Base-by-base conservation (phyloP, 2,113 vertebrate genomes). In the Chloropsis cyanopogon region DNA sequence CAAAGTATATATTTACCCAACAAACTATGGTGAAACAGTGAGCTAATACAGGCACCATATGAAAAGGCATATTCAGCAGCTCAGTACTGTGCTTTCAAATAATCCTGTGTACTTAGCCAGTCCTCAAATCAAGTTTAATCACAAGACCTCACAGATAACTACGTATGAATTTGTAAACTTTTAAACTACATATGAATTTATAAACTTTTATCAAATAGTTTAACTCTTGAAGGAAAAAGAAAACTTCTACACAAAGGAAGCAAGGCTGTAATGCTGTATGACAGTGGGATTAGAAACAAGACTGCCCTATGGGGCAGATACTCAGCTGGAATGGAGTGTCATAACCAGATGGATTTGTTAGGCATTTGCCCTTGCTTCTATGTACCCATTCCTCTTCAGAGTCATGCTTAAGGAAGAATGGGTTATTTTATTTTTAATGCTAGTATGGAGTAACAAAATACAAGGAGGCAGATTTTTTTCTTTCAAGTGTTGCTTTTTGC, bases 401-500 rank as follows among this genome's bases (percentile, higher is more conserved):
- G 44, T 47, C 31, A 31, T n/a, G 15, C 35, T 59, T 82, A 41
- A 60, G 33, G 56, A 72, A 92, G 90, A 95, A 92, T 68, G 72
- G 25, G 39, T 88, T 80, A 68, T 49, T 95, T 95, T 83, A 75
- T 88, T 93, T 93, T 92, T 94, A 83, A 88, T 57, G 39, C 56
- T 78, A 71, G 24, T 28, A 39, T 54, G 60, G 14, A 71, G 65
- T 56, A 87, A 42, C 59, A 87, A 92, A 95, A 73, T 59, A 89
- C 70, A 94, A 96, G 88, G 83, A 44, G 41, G 61, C 46, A 77
- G 61, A 82, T 93, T 96, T 96, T 95, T 79, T 81, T 91, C 60
- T 89, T 95, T 92, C 87, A 76, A 95, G 70, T 95, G 89, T 44
- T 93, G 72, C 44, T 84, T 88, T 96, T 94, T 89, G 80, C 68